phyloP scores from a whole-genome alignment of 2,113 vertebrate species.

The Cynopterus brachyotis region DNA sequence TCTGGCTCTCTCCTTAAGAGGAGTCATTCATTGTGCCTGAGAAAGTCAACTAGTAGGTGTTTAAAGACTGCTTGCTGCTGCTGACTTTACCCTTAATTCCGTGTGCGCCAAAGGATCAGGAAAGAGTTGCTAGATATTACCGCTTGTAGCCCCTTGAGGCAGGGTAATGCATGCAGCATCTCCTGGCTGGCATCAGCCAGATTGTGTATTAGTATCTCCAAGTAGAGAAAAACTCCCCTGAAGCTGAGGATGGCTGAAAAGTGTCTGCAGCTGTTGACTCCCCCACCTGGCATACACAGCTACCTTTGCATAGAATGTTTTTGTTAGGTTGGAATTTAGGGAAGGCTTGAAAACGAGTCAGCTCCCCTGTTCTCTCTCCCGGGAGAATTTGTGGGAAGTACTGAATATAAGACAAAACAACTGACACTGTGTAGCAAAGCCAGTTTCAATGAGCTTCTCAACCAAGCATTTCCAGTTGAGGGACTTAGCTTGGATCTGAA shows the following conservation, averaged over 20 bases:
- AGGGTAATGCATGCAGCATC: neutral
- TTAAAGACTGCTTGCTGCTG: neutral
- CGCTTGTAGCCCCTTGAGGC: neutral
- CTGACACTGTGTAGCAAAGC: neutral
- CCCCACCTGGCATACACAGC: neutral
- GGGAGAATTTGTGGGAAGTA: neutral
- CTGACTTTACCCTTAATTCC: neutral
- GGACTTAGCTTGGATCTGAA: neutral
- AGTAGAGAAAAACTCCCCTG: neutral
- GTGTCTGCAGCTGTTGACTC: neutral
- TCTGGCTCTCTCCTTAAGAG: neutral
- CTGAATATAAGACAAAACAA: conserved; percentile 44
- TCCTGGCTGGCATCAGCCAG: neutral
- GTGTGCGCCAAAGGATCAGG: neutral
- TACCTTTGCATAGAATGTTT: conserved; percentile 35
- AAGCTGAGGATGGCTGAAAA: neutral
- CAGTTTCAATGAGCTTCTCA: neutral
- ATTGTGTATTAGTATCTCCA: neutral
- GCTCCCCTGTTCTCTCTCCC: neutral
- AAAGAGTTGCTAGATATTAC: conserved; percentile 40
- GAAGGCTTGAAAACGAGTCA: neutral
- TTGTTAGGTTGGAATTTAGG: neutral
- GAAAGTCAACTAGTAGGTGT: neutral
- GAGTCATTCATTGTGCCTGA: neutral
- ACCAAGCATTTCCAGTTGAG: neutral